phyloP scores from a whole-genome alignment of 2,113 vertebrate genomes.

The Rhadina sibilatrix region DNA sequence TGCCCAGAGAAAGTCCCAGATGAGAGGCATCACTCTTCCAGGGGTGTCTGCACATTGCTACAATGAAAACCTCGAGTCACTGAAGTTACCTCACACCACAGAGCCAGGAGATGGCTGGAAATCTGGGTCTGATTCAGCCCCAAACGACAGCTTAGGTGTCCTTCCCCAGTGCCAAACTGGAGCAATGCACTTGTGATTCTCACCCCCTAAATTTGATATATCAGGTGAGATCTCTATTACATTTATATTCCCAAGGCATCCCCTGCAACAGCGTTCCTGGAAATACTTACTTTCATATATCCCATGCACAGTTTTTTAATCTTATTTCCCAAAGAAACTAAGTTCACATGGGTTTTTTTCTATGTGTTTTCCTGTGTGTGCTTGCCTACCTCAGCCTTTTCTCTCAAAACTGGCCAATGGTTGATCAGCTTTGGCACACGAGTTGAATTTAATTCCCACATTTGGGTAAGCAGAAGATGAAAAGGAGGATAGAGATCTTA shows the following conservation, averaged over 20 bases:
- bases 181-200: background rate
- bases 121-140: background rate
- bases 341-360: background rate
- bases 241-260: background rate
- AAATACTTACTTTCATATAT: background rate
- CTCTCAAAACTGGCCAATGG: background rate
- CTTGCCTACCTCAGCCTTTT: background rate
- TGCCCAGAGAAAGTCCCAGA: background rate
- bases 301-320: background rate
- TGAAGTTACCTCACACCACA: background rate
- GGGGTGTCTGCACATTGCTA: background rate
- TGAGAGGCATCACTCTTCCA: background rate
- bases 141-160: rapidly evolving
- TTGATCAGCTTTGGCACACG: background rate
- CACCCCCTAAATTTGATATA: rapidly evolving
- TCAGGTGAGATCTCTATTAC: background rate
- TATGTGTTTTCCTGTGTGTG: background rate
- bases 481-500: background rate
- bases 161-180: background rate
- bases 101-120: background rate
- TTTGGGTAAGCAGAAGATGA: background rate
- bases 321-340: background rate
- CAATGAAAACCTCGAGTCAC: rapidly evolving
- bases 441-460: background rate
- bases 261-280: background rate